Evolutionary conservation across 2,888 invertebrate species (phyloP), one percentile per base, ranked within the genome.

Genomic region (Lymantria monacha): DNA sequence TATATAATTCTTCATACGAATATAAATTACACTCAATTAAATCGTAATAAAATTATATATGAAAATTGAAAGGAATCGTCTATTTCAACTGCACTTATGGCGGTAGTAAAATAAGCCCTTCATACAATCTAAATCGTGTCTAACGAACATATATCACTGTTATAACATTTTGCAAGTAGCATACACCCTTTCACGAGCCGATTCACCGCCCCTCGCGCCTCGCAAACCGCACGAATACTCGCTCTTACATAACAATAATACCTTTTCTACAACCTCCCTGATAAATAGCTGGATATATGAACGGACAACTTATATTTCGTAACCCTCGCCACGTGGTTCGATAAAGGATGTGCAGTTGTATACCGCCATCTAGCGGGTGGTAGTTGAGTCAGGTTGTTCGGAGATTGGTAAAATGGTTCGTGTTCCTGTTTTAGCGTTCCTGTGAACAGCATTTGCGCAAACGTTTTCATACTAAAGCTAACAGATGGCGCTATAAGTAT

Each of bases 181-280:
- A 72, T 76, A 81, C 85, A 84, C 86, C 87, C 86, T 87, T 87
- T 80, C 76, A 74, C 72, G 72, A 78, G 73, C 74, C 74, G 77
- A 81, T 81, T 78, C 41, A 10, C 41, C 14, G 33, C 79, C 57
- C 44, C 57, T 77, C 74, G 66, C 76, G 72, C 77, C 80, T 82
- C 76, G 64, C 77, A 85, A 86, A 87, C 88, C 88, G 73, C 89
- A 87, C 83, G 83, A 84, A 85, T 81, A 81, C 80, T 76, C 79
- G 71, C 81, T 84, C 85, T 88, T 88, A 90, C 88, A 88, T 88
- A 89, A 90, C 88, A 88, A 87, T 87, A 84, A 87, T 87, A 82
- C 83, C 78, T 83, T 63, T 63, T 65, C 66, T 71, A 71, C 70
- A 70, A 70, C 71, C 70, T 69, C 61, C 57, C 56, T 65, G 68